Percentiles rank a stretch among this genome's conserved stretches.
Evolutionary conservation across 2,113 vertebrate genomes (phyloP).

Genomic region (Perognathus longimembris): DNA sequence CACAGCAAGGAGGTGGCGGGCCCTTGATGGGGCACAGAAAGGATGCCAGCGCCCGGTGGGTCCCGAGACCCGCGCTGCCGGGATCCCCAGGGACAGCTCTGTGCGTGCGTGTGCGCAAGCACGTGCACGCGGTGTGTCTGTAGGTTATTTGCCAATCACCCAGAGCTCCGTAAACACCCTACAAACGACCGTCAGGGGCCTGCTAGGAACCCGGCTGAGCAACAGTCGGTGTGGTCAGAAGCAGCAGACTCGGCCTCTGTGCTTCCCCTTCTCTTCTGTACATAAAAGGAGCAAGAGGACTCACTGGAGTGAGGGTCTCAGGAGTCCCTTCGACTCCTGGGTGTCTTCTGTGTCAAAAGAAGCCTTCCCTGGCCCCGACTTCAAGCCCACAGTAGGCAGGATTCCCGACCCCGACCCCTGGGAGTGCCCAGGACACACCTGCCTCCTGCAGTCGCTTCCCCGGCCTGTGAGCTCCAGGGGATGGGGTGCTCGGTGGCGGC

Average conservation of each 20-base stretch:
- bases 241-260: neutral
- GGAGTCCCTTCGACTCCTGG: neutral
- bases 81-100: neutral
- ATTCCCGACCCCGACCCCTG: fast-evolving
- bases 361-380: neutral
- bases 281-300: neutral
- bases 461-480: too few relatives aligned
- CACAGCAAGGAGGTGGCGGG: neutral
- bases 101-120: neutral
- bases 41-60: too few relatives aligned
- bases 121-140: neutral
- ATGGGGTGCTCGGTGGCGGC: too few relatives aligned
- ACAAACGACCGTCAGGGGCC: too few relatives aligned
- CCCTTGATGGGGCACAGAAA: neutral
- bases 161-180: too few relatives aligned
- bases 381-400: neutral
- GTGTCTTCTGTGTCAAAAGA: too few relatives aligned
- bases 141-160: neutral
- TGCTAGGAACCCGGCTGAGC: neutral
- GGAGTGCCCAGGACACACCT: too few relatives aligned
- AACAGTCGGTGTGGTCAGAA: neutral
- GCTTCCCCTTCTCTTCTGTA: neutral
- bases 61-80: neutral
- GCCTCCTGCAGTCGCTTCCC: too few relatives aligned
- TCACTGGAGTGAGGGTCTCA: neutral